phyloP scores from a whole-genome alignment of 2,113 vertebrate genomes.

The Paratilapia polleni region DNA sequence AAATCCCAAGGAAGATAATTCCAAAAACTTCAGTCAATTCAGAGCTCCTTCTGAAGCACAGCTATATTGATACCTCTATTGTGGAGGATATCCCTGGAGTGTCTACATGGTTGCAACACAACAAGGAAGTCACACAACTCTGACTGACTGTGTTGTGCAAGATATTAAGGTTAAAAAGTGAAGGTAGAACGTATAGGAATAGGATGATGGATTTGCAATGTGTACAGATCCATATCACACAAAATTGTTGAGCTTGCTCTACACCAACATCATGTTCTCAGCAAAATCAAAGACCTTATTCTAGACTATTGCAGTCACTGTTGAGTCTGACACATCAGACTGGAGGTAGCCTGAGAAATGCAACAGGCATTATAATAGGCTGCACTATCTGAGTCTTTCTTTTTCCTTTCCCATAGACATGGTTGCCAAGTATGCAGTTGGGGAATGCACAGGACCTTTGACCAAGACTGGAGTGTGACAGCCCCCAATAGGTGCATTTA shows the following conservation, averaged over 20 bases:
- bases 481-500: not conserved
- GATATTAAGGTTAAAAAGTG: no score
- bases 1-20: not conserved
- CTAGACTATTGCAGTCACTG: not conserved
- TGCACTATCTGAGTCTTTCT: not conserved
- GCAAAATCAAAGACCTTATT: not conserved
- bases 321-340: not conserved
- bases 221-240: not conserved
- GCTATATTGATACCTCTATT: not conserved
- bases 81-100: not conserved
- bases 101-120: not conserved
- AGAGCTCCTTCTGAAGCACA: accelerated
- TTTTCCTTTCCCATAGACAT: not conserved
- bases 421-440: not conserved
- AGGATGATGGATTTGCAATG: no score
- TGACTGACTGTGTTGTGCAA: not conserved
- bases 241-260: not conserved
- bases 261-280: not conserved
- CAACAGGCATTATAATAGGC: not conserved
- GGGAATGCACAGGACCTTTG: not conserved
- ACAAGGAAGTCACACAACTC: not conserved
- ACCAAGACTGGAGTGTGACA: not conserved
- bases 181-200: no score
- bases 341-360: not conserved
- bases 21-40: not conserved